Evolutionary conservation across 2,888 invertebrate species (phyloP).

Genomic region (Dicyrtoma fusca): DNA sequence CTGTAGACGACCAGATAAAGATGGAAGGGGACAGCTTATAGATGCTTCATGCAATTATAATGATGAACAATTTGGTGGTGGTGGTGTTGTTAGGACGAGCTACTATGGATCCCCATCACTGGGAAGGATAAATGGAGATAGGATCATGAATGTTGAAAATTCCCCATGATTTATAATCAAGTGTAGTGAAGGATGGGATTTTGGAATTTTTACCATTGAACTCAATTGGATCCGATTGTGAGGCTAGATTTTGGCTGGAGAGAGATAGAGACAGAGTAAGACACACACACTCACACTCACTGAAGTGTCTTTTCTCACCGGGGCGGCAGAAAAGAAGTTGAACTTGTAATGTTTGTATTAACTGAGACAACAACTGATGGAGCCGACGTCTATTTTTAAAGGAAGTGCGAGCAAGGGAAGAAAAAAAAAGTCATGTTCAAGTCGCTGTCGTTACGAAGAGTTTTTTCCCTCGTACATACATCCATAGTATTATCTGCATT

Average conservation of each 20-base stretch:
- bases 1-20: not conserved
- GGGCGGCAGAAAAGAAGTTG: constrained; percentile 23
- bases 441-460: constrained; percentile 22
- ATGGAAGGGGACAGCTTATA: not conserved
- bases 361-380: constrained; percentile 36
- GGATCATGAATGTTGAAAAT: constrained; percentile 21
- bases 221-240: not conserved
- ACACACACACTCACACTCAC: too few relatives aligned
- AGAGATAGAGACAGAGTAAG: too few relatives aligned
- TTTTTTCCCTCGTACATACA: not conserved
- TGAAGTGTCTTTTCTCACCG: too few relatives aligned
- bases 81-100: too few relatives aligned
- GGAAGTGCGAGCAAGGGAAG: constrained; percentile 11
- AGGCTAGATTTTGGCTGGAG: not conserved
- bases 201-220: constrained; percentile 26
- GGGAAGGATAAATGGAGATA: constrained; percentile 7
- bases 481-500: not conserved
- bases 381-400: constrained; percentile 37
- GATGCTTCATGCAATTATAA: too few relatives aligned
- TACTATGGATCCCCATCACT: too few relatives aligned
- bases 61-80: too few relatives aligned
- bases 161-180: constrained; percentile 22
- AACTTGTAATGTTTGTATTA: constrained; percentile 35
- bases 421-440: constrained; percentile 10
- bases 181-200: constrained; percentile 23